A percentile compares a stretch with the other conserved stretches of the same genome.
phyloP scores from a whole-genome alignment of 2,888 invertebrate species.

The Ophion costatus region DNA sequence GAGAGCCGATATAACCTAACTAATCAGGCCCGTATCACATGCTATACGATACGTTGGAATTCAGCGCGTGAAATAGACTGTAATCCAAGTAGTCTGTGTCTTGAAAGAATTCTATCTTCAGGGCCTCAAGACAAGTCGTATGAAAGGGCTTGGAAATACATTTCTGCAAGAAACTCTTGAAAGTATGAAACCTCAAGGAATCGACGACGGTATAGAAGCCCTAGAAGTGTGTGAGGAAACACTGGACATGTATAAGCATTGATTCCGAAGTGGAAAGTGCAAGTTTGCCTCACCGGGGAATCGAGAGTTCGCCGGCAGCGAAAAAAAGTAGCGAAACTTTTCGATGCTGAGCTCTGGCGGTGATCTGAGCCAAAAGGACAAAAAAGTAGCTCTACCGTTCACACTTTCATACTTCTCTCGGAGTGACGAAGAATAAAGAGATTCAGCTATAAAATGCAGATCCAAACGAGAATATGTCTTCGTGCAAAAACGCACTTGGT shows the following conservation, averaged over 20 bases:
- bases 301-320: conserved; percentile 9
- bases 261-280: conserved; percentile 25
- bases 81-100: neutral
- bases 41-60: no score
- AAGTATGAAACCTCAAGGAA: neutral
- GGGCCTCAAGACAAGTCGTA: neutral
- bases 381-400: neutral
- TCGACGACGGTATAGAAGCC: neutral
- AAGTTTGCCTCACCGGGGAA: conserved; percentile 36
- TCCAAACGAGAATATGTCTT: conserved; percentile 14
- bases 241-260: neutral
- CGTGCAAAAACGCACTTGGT: conserved; percentile 15
- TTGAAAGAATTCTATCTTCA: neutral
- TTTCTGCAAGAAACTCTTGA: conserved; percentile 18
- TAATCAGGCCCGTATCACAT: neutral
- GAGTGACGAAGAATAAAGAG: neutral
- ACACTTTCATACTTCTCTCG: neutral
- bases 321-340: conserved; percentile 23
- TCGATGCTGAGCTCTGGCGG: neutral
- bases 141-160: no score
- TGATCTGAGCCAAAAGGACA: conserved; percentile 1
- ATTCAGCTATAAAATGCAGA: conserved; percentile 31
- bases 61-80: neutral
- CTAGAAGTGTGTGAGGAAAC: neutral
- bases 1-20: conserved; percentile 68